A percentile compares a stretch with the other conserved stretches of the same genome.
Evolutionary conservation across 2,888 invertebrate species (phyloP).

Genomic region (Orthosia incerta): DNA sequence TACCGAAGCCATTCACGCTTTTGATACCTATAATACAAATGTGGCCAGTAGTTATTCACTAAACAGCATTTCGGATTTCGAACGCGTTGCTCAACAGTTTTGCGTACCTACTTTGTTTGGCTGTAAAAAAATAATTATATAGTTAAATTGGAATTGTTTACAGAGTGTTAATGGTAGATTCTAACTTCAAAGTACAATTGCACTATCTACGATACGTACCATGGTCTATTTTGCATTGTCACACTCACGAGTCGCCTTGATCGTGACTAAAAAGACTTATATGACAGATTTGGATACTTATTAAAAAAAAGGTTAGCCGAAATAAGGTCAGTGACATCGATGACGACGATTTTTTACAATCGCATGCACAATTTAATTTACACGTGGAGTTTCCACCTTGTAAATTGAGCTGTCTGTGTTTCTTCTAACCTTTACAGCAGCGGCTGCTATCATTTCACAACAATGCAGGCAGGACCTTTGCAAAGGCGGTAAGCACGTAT

Average conservation of each 20-base stretch:
- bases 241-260: neutral
- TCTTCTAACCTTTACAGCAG: constrained; percentile 43
- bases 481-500: constrained; percentile 39
- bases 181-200: neutral
- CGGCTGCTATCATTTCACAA: constrained; percentile 34
- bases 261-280: no score
- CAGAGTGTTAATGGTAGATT: neutral
- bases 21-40: constrained; percentile 3
- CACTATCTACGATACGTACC: neutral
- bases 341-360: neutral
- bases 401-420: constrained; percentile 26
- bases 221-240: neutral
- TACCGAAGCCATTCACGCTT: constrained; percentile 7
- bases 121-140: no score
- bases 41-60: constrained; percentile 4
- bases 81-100: no score
- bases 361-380: neutral
- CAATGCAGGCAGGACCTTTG: constrained; percentile 39
- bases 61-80: neutral
- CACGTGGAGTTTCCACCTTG: no score
- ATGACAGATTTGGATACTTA: neutral
- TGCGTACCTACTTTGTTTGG: no score
- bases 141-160: neutral
- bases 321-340: constrained; percentile 11
- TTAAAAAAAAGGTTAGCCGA: neutral